phyloP scores from a whole-genome alignment of 1,140 invertebrate genomes.

The Rhyacophila brunnea region DNA sequence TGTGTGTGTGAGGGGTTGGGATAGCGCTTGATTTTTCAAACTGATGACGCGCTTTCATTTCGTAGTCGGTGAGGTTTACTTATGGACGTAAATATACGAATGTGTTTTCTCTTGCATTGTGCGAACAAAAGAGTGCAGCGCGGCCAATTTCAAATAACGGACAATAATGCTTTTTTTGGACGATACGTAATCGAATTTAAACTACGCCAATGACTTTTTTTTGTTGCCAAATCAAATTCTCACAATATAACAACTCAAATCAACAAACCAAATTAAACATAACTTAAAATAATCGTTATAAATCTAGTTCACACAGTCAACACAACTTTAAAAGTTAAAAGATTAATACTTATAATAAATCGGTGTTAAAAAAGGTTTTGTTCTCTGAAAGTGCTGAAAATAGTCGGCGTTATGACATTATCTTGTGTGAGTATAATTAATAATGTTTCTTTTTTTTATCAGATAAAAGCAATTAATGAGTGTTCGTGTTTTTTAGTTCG shows the following conservation, averaged over 20 bases:
- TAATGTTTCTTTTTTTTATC: constrained; percentile 2
- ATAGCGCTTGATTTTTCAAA: constrained; percentile 60
- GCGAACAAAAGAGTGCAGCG: background rate
- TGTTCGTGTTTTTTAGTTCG: background rate
- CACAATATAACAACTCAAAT: background rate
- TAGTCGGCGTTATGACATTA: constrained; percentile 27
- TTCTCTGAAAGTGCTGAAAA: constrained; percentile 1
- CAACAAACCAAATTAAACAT: too few species aligned
- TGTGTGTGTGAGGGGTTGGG: constrained; percentile 33
- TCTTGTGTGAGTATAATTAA: constrained; percentile 30
- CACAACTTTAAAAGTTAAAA: too few species aligned
- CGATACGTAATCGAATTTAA: too few species aligned
- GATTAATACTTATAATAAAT: background rate
- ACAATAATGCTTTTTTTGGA: background rate
- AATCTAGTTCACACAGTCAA: too few species aligned
- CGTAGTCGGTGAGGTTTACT: constrained; percentile 46
- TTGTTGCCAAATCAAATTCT: background rate
- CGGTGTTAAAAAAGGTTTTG: background rate
- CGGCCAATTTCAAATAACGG: background rate
- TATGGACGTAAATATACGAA: constrained; percentile 33
- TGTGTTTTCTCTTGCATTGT: constrained; percentile 16
- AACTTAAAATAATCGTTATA: too few species aligned
- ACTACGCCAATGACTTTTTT: background rate
- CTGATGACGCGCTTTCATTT: constrained; percentile 59
- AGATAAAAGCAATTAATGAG: constrained; percentile 1